Conservation (phyloP, 2,113 vertebrate species). For the Prietella phreatophila region DNA sequence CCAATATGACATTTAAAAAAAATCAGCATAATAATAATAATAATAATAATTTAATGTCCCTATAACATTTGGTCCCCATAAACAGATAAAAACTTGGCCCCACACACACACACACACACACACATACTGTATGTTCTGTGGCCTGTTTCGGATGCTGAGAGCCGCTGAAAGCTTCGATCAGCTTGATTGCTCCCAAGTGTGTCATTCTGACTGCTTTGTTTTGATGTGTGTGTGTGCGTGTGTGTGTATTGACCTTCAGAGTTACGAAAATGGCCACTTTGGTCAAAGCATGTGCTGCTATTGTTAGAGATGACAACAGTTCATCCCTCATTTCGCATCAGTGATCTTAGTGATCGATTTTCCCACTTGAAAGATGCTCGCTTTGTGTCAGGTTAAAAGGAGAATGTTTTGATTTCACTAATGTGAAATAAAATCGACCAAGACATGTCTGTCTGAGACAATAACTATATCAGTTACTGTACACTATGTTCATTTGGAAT, state of each 20-base stretch:
- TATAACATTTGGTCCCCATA: not conserved
- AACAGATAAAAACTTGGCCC: not conserved
- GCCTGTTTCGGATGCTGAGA: not conserved
- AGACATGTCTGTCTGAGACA: not conserved
- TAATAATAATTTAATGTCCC: not conserved
- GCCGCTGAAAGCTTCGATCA: conserved; percentile 35
- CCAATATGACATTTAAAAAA: not conserved
- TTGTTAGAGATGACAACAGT: not conserved
- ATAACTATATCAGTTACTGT: not conserved
- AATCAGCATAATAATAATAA: too few species aligned
- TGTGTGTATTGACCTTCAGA: not conserved
- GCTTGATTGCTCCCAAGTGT: conserved; percentile 40
- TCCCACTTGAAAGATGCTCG: not conserved
- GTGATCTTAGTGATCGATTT: not conserved
- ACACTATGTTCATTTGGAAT: not conserved
- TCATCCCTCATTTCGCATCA: not conserved
- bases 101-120: not conserved
- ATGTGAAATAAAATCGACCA: not conserved
- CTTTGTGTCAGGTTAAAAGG: not conserved
- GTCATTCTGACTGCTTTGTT: conserved; percentile 35
- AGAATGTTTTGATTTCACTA: not conserved
- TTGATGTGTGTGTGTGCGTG: conserved; percentile 21
- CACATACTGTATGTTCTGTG: not conserved
- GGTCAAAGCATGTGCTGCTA: not conserved
- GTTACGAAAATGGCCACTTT: not conserved